A percentile compares a stretch with the other conserved stretches of the same genome.
These are phyloP conservation scores for Darevskia nairensis DNA, from an alignment of 2,797 vertebrate genomes.

Conservation along the genomic window DNA sequence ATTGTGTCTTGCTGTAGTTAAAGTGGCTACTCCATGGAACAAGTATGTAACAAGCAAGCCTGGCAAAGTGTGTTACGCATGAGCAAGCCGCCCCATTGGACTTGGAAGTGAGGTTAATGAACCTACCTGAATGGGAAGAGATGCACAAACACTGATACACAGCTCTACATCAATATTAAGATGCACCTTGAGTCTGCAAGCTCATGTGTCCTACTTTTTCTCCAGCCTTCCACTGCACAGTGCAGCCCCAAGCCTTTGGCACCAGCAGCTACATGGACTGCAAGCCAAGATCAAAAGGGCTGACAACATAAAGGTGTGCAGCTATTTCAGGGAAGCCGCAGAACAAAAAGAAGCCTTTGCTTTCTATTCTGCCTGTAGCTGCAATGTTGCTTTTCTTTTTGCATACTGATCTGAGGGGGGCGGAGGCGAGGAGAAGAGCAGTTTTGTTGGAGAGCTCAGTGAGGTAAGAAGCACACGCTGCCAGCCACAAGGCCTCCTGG, in stretches of 20 bases:
- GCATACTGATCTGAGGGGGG: not conserved
- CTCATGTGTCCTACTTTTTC: not conserved
- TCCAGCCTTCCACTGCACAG: not conserved
- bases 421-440: not conserved
- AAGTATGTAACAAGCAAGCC: not conserved
- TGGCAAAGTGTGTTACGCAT: not conserved
- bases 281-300: not conserved
- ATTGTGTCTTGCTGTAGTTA: not conserved
- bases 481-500: not conserved
- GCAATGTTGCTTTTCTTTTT: not conserved
- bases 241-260: not conserved
- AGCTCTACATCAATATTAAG: not conserved
- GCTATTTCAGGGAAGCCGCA: not conserved
- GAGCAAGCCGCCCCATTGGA: not conserved
- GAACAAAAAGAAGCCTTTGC: not conserved
- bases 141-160: not conserved
- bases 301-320: not conserved
- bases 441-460: not conserved
- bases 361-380: not conserved
- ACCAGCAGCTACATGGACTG: not conserved
- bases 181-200: not conserved
- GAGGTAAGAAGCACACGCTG: not conserved
- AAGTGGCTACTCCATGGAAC: slow-evolving; percentile 12
- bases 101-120: not conserved
- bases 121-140: not conserved